Evolutionary conservation across 2,113 vertebrate species (phyloP).

Genomic region (Platichthys flesus): DNA sequence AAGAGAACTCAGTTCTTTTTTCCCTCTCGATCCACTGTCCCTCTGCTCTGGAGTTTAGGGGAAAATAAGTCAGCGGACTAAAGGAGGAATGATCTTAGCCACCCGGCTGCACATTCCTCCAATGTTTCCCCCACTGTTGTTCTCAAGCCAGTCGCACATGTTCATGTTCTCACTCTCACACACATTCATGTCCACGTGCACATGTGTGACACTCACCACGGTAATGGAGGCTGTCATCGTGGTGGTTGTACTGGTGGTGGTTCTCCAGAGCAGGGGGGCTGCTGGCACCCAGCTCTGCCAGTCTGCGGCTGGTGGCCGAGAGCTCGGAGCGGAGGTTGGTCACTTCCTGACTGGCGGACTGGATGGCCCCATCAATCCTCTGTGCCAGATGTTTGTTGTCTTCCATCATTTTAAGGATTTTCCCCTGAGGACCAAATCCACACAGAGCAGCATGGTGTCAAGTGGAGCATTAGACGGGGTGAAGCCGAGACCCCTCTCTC

Average conservation of each 20-base stretch:
- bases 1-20: slow-evolving; percentile 47
- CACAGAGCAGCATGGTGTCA: slow-evolving; percentile 89
- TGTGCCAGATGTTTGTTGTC: slow-evolving; percentile 93
- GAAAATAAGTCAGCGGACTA: slow-evolving; percentile 43
- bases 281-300: slow-evolving; percentile 88
- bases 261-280: slow-evolving; percentile 84
- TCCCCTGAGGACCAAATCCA: slow-evolving; percentile 90
- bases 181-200: slow-evolving; percentile 8
- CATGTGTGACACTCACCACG: slow-evolving; percentile 83
- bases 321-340: slow-evolving; percentile 92
- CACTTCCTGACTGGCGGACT: slow-evolving; percentile 92
- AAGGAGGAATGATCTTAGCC: slow-evolving; percentile 31
- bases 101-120: slow-evolving; percentile 54
- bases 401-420: slow-evolving; percentile 95
- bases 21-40: slow-evolving; percentile 29
- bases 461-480: slow-evolving; percentile 59
- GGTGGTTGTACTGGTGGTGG: slow-evolving; percentile 83
- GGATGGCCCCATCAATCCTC: slow-evolving; percentile 92
- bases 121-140: slow-evolving; percentile 62
- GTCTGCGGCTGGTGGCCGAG: slow-evolving; percentile 88
- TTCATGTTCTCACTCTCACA: slow-evolving; percentile 52
- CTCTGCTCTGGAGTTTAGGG: slow-evolving; percentile 39
- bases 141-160: slow-evolving; percentile 64
- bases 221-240: slow-evolving; percentile 78
- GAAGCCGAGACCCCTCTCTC: slow-evolving; percentile 52